Conservation (phyloP, 2,113 vertebrate genomes). For the Merops nubicus region DNA sequence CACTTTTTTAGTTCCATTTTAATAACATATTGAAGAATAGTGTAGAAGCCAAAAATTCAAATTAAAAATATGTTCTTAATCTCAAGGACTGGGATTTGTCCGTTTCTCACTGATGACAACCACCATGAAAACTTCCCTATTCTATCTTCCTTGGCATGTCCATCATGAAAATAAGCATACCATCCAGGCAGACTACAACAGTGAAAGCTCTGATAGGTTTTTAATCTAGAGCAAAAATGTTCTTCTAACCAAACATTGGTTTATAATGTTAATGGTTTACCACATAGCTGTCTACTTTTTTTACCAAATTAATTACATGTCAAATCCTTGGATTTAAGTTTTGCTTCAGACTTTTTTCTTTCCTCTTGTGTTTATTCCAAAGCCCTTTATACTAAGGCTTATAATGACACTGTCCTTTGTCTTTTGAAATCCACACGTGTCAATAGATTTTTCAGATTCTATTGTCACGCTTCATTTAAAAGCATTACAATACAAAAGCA, state of each 20-base stretch:
- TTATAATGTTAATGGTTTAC: background rate
- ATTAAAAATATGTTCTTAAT: background rate
- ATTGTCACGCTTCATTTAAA: background rate
- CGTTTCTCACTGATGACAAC: background rate
- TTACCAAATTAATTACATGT: background rate
- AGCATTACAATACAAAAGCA: background rate
- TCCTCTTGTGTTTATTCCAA: background rate
- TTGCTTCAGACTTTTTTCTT: background rate
- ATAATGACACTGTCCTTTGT: background rate
- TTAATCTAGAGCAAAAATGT: background rate
- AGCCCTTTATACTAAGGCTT: background rate
- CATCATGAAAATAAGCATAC: background rate
- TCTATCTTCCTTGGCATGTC: background rate
- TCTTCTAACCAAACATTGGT: background rate
- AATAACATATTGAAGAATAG: background rate
- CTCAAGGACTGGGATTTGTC: background rate
- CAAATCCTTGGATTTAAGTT: background rate
- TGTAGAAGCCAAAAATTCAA: background rate
- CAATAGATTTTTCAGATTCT: background rate
- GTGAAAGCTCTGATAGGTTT: background rate
- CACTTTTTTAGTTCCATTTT: background rate
- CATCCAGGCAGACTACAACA: background rate
- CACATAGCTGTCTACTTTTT: background rate
- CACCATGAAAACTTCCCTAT: background rate
- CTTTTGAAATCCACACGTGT: background rate